Percentiles rank a stretch among this genome's conserved stretches.
Evolutionary conservation across 2,113 vertebrate species (phyloP).

Genomic region (Bostrychus sinensis): DNA sequence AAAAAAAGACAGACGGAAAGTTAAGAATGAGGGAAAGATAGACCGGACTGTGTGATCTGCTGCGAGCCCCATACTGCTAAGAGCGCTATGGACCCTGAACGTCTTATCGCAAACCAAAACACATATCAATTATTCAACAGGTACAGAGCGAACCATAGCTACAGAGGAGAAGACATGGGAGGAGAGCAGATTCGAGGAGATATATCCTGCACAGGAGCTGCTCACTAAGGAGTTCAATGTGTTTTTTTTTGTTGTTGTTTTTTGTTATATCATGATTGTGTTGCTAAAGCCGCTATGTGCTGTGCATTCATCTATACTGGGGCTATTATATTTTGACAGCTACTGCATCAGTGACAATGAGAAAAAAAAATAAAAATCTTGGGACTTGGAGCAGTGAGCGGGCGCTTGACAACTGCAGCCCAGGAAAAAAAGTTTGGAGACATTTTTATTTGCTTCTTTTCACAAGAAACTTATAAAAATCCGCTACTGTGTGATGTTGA

Average conservation of each 20-base stretch:
- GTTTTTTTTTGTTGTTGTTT: constrained; percentile 8
- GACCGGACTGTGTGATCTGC: constrained; percentile 48
- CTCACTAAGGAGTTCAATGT: constrained; percentile 36
- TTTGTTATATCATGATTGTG: constrained; percentile 11
- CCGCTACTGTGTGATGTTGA: not conserved
- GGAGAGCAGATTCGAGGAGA: constrained; percentile 56
- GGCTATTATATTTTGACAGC: constrained; percentile 14
- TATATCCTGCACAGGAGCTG: constrained; percentile 34
- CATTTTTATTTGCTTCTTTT: not conserved
- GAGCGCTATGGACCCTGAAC: constrained; percentile 59
- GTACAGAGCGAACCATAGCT: constrained; percentile 65
- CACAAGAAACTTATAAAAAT: not conserved
- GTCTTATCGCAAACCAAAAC: constrained; percentile 73
- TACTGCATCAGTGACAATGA: constrained; percentile 9
- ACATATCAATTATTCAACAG: constrained; percentile 77
- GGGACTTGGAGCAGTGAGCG: not conserved
- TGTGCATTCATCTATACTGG: constrained; percentile 10
- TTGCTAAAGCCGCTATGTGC: constrained; percentile 14
- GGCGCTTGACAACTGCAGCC: constrained; percentile 2
- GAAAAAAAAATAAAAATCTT: not conserved
- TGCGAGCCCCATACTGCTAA: constrained; percentile 46
- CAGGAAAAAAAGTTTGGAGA: not conserved
- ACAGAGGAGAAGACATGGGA: constrained; percentile 60
- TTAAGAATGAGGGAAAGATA: constrained; percentile 23
- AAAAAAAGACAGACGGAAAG: not conserved